Percentiles rank a stretch among this genome's conserved stretches.
These are phyloP conservation scores for Cabera pusaria DNA, from an alignment of 2,888 invertebrate genomes.

Conservation along the genomic window DNA sequence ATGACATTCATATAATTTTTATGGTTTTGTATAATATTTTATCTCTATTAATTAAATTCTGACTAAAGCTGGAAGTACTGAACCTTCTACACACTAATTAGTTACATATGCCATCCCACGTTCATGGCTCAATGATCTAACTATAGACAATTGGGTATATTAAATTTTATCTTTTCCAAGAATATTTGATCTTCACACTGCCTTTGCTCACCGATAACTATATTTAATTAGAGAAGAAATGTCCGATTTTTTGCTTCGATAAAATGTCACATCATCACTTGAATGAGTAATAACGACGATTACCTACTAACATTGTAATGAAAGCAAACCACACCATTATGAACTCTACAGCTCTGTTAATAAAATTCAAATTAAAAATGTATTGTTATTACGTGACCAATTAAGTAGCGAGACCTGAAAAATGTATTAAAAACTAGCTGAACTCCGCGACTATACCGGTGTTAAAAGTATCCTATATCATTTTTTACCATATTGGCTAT, in stretches of 20 bases:
- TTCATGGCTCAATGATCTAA: not conserved
- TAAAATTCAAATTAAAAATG: constrained; percentile 5
- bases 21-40: no score
- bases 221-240: constrained; percentile 21
- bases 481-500: no score
- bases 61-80: no score
- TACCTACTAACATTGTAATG: constrained; percentile 20
- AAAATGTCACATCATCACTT: constrained; percentile 25
- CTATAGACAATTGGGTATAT: not conserved
- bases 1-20: no score
- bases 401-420: constrained; percentile 5
- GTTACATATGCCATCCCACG: not conserved
- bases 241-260: constrained; percentile 18
- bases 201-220: constrained; percentile 4
- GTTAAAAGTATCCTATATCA: no score
- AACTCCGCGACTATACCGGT: no score
- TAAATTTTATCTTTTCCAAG: constrained; percentile 11
- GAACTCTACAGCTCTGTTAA: constrained; percentile 1
- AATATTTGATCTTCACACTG: constrained; percentile 15
- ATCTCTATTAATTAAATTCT: no score
- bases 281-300: constrained; percentile 16
- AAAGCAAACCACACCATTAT: constrained; percentile 8
- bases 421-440: no score
- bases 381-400: constrained; percentile 4
- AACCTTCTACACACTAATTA: no score